Conservation (phyloP, 2,113 vertebrate genomes). For the Callocephalon fimbriatum region DNA sequence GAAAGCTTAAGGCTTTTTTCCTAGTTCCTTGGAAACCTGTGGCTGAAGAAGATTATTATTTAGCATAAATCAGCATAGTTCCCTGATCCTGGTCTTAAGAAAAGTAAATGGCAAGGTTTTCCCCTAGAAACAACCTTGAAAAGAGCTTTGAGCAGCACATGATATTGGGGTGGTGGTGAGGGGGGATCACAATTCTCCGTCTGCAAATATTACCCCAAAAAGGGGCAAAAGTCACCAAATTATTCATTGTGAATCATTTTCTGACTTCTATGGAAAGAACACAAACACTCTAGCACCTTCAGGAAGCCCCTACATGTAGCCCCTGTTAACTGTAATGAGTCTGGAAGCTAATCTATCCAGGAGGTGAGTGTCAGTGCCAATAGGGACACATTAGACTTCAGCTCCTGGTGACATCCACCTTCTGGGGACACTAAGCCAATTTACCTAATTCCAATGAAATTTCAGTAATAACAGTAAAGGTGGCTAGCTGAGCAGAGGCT, state of each 20-base stretch:
- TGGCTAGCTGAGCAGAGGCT: neutral
- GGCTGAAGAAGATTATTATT: neutral
- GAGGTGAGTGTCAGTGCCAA: neutral
- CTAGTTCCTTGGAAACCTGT: neutral
- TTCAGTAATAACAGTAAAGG: slow-evolving; percentile 40
- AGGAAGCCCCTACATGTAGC: neutral
- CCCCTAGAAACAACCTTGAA: neutral
- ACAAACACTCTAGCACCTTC: neutral
- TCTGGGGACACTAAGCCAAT: slow-evolving; percentile 3
- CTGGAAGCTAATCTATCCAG: neutral
- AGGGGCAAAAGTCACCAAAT: rapidly evolving
- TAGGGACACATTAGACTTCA: neutral
- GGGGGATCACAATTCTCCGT: neutral
- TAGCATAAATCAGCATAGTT: neutral
- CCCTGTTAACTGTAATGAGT: neutral
- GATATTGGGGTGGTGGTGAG: rapidly evolving
- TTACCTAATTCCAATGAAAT: slow-evolving; percentile 43
- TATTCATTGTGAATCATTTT: neutral
- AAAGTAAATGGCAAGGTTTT: neutral
- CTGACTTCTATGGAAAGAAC: neutral
- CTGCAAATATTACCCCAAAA: neutral
- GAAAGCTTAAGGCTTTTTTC: neutral
- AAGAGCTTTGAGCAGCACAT: neutral
- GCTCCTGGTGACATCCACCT: neutral
- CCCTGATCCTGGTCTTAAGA: neutral